These are phyloP conservation scores for Porites lutea DNA, from an alignment of 64 coral and sea anemone species.

Conservation along the genomic window DNA sequence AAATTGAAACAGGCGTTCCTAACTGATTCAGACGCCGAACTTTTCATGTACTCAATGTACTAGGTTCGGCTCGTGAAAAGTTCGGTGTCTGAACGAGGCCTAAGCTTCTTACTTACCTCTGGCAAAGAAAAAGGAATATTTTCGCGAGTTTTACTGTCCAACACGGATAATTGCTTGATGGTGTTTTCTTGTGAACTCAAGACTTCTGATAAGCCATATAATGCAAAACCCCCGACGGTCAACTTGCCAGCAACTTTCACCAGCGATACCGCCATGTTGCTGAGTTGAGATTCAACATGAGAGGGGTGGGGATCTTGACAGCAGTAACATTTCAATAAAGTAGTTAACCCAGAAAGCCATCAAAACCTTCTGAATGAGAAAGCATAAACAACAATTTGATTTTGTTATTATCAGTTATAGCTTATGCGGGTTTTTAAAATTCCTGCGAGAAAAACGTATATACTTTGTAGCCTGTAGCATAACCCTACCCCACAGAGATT, in stretches of 20 bases:
- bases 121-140: slow-evolving; percentile 44
- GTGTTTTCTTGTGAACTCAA: slow-evolving; percentile 38
- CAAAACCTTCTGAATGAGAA: too few relatives aligned
- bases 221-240: slow-evolving; percentile 12
- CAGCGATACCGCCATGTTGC: not conserved
- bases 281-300: not conserved
- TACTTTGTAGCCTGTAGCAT: not conserved
- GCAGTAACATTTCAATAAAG: too few relatives aligned
- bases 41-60: too few relatives aligned
- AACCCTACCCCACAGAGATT: not conserved
- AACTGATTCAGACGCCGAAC: too few relatives aligned
- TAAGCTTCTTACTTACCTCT: not conserved
- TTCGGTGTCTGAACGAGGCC: too few relatives aligned
- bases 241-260: slow-evolving; percentile 12
- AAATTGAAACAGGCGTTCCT: too few relatives aligned
- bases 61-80: too few relatives aligned
- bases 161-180: not conserved
- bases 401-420: too few relatives aligned
- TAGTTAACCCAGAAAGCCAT: too few relatives aligned
- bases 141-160: slow-evolving; percentile 39
- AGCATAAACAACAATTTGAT: too few relatives aligned
- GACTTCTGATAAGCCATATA: slow-evolving; percentile 51
- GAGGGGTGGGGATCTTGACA: not conserved
- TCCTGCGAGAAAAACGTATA: too few relatives aligned
- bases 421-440: too few relatives aligned